phyloP scores from a whole-genome alignment of 1,140 invertebrate genomes.

The Bombus cullumanus region DNA sequence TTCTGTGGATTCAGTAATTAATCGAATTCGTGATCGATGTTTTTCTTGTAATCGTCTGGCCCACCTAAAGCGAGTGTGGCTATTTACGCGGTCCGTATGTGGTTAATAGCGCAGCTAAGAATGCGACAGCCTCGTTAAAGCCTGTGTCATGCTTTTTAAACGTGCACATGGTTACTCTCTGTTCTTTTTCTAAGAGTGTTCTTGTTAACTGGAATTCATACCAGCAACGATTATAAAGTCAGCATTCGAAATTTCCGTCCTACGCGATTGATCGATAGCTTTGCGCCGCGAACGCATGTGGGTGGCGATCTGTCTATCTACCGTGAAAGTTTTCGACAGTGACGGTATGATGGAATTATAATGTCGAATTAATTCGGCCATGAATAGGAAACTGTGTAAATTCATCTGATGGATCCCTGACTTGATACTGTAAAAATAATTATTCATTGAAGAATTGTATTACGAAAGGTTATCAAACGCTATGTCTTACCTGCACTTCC shows the following conservation, averaged over 20 bases:
- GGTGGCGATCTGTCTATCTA: not conserved
- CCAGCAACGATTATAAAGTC: not conserved
- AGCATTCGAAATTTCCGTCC: not conserved
- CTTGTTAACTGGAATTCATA: not conserved
- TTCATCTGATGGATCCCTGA: too few relatives aligned
- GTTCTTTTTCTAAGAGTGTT: not conserved
- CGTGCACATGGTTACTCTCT: too few relatives aligned
- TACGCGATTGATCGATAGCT: not conserved
- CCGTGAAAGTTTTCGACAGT: conserved; percentile 2
- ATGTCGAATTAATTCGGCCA: not conserved
- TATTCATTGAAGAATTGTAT: not conserved
- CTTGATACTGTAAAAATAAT: not conserved
- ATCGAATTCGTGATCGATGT: conserved; percentile 3
- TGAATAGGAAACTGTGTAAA: not conserved
- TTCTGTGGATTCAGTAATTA: not conserved
- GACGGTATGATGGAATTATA: not conserved
- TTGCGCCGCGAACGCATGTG: not conserved
- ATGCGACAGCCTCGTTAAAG: not conserved
- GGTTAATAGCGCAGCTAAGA: not conserved
- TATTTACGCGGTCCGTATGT: not conserved
- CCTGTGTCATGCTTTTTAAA: not conserved
- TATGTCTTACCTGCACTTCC: not conserved
- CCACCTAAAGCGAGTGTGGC: not conserved
- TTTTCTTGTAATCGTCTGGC: not conserved
- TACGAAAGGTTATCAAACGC: not conserved